Evolutionary conservation across 1,140 invertebrate species (phyloP), one percentile per base, ranked within the genome.

Genomic region (Anthonomus grandis): DNA sequence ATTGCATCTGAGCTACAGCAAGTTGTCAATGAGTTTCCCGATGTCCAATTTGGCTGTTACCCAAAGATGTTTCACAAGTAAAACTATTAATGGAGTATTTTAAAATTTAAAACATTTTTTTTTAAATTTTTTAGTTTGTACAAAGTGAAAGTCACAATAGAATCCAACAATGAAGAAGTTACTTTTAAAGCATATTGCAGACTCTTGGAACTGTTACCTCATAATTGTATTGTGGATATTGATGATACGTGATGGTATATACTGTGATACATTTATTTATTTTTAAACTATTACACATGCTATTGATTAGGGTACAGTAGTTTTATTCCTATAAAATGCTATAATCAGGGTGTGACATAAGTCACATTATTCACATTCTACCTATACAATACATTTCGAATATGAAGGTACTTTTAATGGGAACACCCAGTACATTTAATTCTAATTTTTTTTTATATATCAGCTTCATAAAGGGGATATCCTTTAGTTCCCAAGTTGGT

Each of bases 401-500:
- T n/a, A n/a, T n/a, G n/a, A n/a, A n/a, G n/a, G n/a, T n/a, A n/a
- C n/a, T n/a, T n/a, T n/a, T n/a, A n/a, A n/a, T n/a, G n/a, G n/a
- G n/a, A n/a, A n/a, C n/a, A n/a, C n/a, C n/a, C n/a, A n/a, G n/a
- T n/a, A n/a, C n/a, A 34, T 34, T 31, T 31, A 8, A 31, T 31
- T 31, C 27, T 9, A 31, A 13, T 41, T 41, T 13, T 12, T 41
- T 38, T 31, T 48, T 36, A 52, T 13, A 70, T 55, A 45, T 67
- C 57, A n/a, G 67, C 65, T 23, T 46, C 52, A 59, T 55, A 67
- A 3, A 59, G 53, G 3, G 64, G 63, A 9, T 62, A 15, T 18
- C 88, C 89, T 55, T 73, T 79, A 2, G 80, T 82, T 2, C 81
- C 82, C 18, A 89, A 74, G 13, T 82, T 83, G 2, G 81, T 81